These are phyloP conservation scores for Ondatra zibethicus DNA, from an alignment of 2,113 vertebrate species.

Conservation along the genomic window DNA sequence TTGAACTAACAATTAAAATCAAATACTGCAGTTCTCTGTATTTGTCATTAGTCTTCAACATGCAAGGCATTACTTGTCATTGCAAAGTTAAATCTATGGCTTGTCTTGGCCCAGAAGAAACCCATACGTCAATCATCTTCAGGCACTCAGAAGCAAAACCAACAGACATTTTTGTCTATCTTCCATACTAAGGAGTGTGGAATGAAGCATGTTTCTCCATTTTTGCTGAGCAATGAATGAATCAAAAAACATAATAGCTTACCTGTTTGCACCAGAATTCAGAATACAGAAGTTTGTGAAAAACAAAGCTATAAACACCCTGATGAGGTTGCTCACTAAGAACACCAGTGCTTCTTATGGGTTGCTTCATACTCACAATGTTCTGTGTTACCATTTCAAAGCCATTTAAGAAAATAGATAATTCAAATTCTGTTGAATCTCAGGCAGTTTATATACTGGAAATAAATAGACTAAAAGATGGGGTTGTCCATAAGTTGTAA, in stretches of 20 bases:
- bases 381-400: background rate
- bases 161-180: background rate
- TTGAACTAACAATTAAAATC: constrained; percentile 13
- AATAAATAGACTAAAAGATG: background rate
- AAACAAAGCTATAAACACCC: background rate
- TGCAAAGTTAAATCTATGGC: background rate
- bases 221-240: background rate
- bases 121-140: background rate
- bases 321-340: background rate
- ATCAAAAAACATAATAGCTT: background rate
- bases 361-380: background rate
- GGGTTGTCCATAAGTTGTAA: background rate
- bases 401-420: background rate
- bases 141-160: background rate
- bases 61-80: background rate
- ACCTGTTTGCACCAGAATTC: background rate
- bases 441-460: background rate
- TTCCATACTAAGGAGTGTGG: background rate
- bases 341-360: background rate
- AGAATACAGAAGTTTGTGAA: background rate
- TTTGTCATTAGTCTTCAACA: background rate
- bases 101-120: background rate
- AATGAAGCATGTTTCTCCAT: background rate
- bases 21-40: background rate
- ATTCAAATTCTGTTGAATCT: background rate